A percentile compares a stretch with the other conserved stretches of the same genome.
phyloP scores from a whole-genome alignment of 1,140 invertebrate species.

The Listronotus oregonensis region DNA sequence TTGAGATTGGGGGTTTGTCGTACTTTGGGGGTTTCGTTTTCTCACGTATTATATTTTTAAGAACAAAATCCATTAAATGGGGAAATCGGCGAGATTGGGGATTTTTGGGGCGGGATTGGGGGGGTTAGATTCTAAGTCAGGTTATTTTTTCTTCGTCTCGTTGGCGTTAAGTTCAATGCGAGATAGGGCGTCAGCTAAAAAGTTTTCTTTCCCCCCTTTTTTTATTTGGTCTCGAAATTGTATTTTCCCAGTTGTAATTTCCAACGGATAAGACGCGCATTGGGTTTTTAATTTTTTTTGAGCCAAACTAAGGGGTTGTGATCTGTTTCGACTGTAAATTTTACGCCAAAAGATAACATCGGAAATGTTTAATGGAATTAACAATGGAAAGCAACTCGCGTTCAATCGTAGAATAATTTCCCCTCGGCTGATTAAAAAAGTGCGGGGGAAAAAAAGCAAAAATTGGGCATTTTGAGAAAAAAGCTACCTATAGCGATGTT shows the following conservation, averaged over 20 bases:
- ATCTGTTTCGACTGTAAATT: slow-evolving; percentile 37
- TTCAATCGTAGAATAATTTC: slow-evolving; percentile 46
- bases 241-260: slow-evolving; percentile 51
- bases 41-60: background rate
- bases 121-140: slow-evolving; percentile 30
- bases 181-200: slow-evolving; percentile 12
- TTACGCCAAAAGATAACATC: slow-evolving; percentile 40
- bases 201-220: slow-evolving; percentile 19
- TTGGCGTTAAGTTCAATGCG: slow-evolving; percentile 10
- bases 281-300: slow-evolving; percentile 55
- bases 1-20: background rate
- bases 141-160: slow-evolving; percentile 29
- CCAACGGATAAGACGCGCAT: too few relatives aligned
- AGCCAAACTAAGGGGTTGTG: slow-evolving; percentile 46
- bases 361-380: too few relatives aligned
- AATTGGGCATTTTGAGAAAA: slow-evolving; percentile 51
- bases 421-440: slow-evolving; percentile 44
- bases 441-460: slow-evolving; percentile 48
- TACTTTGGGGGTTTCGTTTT: background rate
- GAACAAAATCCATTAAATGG: slow-evolving; percentile 2
- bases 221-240: slow-evolving; percentile 53
- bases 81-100: background rate
- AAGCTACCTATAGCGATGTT: slow-evolving; percentile 50
- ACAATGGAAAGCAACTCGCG: too few relatives aligned
- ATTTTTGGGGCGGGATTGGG: background rate